phyloP scores from a whole-genome alignment of 2,888 invertebrate species.

The Eupithecia inturbata region DNA sequence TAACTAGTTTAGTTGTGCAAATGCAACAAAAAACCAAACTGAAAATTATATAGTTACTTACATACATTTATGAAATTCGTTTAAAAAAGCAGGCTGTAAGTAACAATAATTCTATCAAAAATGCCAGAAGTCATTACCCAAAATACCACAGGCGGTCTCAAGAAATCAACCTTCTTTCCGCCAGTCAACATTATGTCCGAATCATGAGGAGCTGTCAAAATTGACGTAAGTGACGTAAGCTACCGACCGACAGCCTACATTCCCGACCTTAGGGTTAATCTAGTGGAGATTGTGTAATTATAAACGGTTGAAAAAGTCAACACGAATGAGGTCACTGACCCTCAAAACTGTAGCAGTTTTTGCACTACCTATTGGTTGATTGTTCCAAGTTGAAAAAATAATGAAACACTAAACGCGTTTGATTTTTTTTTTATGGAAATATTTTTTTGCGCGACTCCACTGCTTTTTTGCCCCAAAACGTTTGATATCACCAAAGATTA shows the following conservation, averaged over 20 bases:
- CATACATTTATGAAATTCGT: not conserved
- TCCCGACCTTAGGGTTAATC: slow-evolving; percentile 59
- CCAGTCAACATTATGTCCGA: slow-evolving; percentile 74
- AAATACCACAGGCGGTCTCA: slow-evolving; percentile 50
- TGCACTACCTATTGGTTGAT: slow-evolving; percentile 22
- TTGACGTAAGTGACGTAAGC: slow-evolving; percentile 59
- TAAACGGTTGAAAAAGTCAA: slow-evolving; percentile 44
- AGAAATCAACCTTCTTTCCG: slow-evolving; percentile 54
- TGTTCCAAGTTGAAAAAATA: not conserved
- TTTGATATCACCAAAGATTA: not conserved
- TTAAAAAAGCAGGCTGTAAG: not conserved
- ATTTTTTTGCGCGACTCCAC: not conserved
- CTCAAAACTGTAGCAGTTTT: slow-evolving; percentile 24
- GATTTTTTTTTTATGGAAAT: not conserved
- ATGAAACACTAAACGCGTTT: no score
- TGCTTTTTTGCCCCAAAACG: not conserved
- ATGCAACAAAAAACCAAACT: not conserved
- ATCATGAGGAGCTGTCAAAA: slow-evolving; percentile 73
- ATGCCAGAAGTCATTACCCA: slow-evolving; percentile 48
- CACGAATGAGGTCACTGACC: slow-evolving; percentile 40
- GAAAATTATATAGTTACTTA: no score
- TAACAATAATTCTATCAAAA: not conserved
- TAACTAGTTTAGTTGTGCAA: not conserved
- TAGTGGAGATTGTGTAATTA: slow-evolving; percentile 55
- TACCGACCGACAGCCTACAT: slow-evolving; percentile 62